Evolutionary conservation across 2,113 vertebrate species (phyloP), one percentile per base, ranked within the genome.

Genomic region (Halcyon malimbica): DNA sequence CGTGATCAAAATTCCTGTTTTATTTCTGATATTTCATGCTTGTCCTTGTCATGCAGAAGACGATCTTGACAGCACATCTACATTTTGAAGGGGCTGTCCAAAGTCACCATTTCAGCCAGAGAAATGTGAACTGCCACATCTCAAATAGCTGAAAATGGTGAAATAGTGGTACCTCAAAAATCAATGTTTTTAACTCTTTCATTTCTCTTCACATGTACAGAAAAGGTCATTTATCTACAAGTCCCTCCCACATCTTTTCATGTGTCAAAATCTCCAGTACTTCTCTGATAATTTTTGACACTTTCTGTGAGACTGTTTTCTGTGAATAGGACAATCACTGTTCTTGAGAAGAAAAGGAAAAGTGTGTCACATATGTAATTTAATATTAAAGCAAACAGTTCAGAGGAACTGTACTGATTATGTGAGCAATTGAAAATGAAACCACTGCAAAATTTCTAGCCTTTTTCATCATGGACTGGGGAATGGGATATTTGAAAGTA

Each of bases 401-500:
- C 74, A 90, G 81, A 74, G 63, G 69, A 54, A 60, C 57, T 79
- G 56, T 29, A 12, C 46, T 71, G 77, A 84, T 84, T 75, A 54
- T 71, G n/a, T 50, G 82, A 93, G 87, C 65, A 75, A 33, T 9
- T 64, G 60, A 42, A 93, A 91, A 87, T 26, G 13, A 87, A 95
- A 67, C 17, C 20, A 13, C 56, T 64, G 69, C 87, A 92, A 70
- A 74, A 74, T 82, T 82, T 59, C 37, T 75, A 1, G 13, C 7
- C 23, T 50, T 94, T 84, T 75, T 21, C 65, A 89, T 48, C 13
- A 60, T 39, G 35, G 69, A 44, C 62, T 85, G 37, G 5, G 25
- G 42, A 67, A 75, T 39, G n/a, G 84, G 37, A 53, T 35, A 60
- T n/a, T 60, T 71, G 48, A 78, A 68, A 87, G 80, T 2, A 62